Percentiles rank a stretch among this genome's conserved stretches.
Evolutionary conservation across 2,113 vertebrate species (phyloP).

Genomic region (Agapornis roseicollis): DNA sequence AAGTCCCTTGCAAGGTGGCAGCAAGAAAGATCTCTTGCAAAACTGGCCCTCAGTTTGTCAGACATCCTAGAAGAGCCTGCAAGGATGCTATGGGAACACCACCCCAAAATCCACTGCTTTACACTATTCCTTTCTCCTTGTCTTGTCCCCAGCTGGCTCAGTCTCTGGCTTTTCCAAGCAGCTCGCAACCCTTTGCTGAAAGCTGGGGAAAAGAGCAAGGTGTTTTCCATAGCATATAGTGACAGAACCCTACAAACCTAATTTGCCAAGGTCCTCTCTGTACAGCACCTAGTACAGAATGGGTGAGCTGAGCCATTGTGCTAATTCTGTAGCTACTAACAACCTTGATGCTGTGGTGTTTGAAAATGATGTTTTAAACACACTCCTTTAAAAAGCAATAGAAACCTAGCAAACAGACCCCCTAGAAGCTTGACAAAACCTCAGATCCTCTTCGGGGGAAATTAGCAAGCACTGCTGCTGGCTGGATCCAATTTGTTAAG

Average conservation of each 20-base stretch:
- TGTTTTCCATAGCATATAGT: background rate
- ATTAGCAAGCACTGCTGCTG: constrained; percentile 11
- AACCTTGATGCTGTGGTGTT: background rate
- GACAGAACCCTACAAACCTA: background rate
- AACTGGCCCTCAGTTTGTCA: background rate
- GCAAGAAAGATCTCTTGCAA: background rate
- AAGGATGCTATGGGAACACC: no score
- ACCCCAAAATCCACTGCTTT: background rate
- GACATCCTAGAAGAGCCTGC: background rate
- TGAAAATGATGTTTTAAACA: background rate
- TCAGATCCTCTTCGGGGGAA: constrained; percentile 26
- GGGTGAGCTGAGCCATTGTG: background rate
- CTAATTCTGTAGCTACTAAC: background rate
- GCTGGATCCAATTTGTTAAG: constrained; percentile 47
- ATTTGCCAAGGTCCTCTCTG: background rate
- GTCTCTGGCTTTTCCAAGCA: background rate
- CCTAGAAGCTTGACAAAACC: constrained; percentile 18
- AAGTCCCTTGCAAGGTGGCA: background rate
- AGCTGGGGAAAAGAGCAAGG: background rate
- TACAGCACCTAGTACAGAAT: background rate
- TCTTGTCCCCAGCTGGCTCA: background rate
- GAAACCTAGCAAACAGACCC: background rate
- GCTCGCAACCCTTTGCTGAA: background rate
- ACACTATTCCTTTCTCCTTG: background rate
- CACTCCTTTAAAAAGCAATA: background rate